A percentile compares a stretch with the other conserved stretches of the same genome.
Conservation (phyloP, 1,140 invertebrate genomes). For the Anoplophora glabripennis region DNA sequence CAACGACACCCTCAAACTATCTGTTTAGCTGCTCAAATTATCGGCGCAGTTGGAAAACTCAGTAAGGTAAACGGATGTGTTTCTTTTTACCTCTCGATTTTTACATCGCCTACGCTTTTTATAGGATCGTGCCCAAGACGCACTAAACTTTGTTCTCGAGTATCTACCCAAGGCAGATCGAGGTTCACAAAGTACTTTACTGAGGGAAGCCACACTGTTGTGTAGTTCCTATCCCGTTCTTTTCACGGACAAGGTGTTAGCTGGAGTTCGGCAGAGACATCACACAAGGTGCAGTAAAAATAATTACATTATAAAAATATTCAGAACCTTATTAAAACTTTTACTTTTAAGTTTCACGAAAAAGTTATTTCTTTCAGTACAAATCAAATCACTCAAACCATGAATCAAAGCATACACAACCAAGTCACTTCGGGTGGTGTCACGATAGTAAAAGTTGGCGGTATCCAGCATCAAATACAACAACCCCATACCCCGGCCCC, state of each 20-base stretch:
- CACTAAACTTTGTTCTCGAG: conserved; percentile 75
- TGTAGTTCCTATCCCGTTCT: conserved; percentile 73
- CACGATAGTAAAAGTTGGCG: conserved; percentile 72
- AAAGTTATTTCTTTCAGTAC: conserved; percentile 30
- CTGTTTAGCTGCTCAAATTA: conserved; percentile 62
- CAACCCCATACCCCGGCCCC: conserved; percentile 12
- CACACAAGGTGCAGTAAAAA: conserved; percentile 48
- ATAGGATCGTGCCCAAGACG: conserved; percentile 71
- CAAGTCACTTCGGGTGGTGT: conserved; percentile 66
- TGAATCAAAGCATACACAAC: conserved; percentile 51
- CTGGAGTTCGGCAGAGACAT: conserved; percentile 65
- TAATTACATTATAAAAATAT: not conserved
- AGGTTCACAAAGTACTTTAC: conserved; percentile 64
- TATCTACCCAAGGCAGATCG: conserved; percentile 68
- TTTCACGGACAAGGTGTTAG: conserved; percentile 73
- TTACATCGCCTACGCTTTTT: too few relatives aligned
- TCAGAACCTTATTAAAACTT: too few relatives aligned
- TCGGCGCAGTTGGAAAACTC: conserved; percentile 62
- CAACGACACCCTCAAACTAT: conserved; percentile 65
- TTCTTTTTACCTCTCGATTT: not conserved
- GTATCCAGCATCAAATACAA: conserved; percentile 39
- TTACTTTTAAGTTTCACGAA: too few relatives aligned
- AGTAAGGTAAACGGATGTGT: conserved; percentile 54
- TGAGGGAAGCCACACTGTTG: conserved; percentile 73
- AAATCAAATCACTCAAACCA: conserved; percentile 41